Evolutionary conservation across 2,113 vertebrate species (phyloP), one percentile per base, ranked within the genome.

Genomic region (Melozone crissalis): DNA sequence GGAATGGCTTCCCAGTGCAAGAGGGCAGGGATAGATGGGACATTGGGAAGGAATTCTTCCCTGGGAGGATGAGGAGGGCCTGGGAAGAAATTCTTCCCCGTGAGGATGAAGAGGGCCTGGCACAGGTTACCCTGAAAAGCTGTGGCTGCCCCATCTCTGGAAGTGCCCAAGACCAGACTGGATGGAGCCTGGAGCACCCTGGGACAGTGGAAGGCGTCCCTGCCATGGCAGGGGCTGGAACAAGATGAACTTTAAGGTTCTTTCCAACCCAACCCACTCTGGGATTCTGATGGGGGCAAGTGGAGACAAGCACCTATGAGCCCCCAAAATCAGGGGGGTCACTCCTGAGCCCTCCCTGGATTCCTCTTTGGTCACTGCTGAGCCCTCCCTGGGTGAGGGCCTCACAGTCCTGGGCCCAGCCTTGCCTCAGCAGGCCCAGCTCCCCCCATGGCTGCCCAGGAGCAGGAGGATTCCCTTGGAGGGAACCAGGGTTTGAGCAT

Each of bases 131-230:
- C 21, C 27, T 1, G 27, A 24, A 5, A 9, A 74, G 27, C 59
- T 89, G 33, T 67, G 77, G 27, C 37, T 67, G 33, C 15, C 27
- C 21, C 52, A 66, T 52, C 37, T 2, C 52, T 67, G 68, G 13
- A 7, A 52, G 23, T 52, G 44, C 9, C 7, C 58, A 51, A 27
- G 26, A 1, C 44, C 22, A 46, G 77, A 33, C 4, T 81, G 76
- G 68, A 13, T 0, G 0, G 8, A 19, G 10, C 43, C 20, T 74
- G 68, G 52, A 89, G 52, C 13, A 59, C 0, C 7, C 61, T 68
- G 54, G 30, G 0, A 0, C 0, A 12, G 44, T 30, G 69, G 23
- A 18, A 61, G 15, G 33, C 54, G 33, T 46, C 46, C 46, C 54
- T 2, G 46, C 61, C n/a, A 3, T 41, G 46, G 28, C 62, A 74